Percentiles rank a stretch among this genome's conserved stretches.
Evolutionary conservation across 2,888 invertebrate genomes (phyloP).

Genomic region (Camptogramma bilineatum): DNA sequence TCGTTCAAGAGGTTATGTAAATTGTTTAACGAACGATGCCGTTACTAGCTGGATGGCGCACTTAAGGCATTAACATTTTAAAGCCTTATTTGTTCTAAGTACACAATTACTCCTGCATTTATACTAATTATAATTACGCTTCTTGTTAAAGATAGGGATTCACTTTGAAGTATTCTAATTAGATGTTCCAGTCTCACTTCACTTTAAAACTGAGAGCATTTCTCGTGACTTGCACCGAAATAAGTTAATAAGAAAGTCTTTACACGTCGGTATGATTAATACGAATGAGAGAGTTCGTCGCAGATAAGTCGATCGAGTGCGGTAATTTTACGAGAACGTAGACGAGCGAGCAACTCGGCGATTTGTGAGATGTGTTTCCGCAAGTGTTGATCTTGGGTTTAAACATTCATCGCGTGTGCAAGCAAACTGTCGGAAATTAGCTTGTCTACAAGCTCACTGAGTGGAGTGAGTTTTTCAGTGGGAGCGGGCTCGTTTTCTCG

Average conservation of each 20-base stretch:
- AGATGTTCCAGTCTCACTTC: constrained; percentile 47
- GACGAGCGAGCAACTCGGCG: constrained; percentile 35
- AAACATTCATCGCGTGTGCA: constrained; percentile 59
- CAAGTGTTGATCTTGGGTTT: constrained; percentile 60
- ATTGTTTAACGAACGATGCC: constrained; percentile 75
- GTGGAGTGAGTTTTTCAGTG: constrained; percentile 51
- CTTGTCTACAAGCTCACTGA: constrained; percentile 45
- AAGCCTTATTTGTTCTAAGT: constrained; percentile 75
- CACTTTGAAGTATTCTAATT: constrained; percentile 68
- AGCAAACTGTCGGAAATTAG: constrained; percentile 61
- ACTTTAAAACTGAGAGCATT: constrained; percentile 29
- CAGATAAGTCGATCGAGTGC: constrained; percentile 36
- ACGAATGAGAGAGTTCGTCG: constrained; percentile 31
- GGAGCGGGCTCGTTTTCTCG: constrained; percentile 63
- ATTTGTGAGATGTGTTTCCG: constrained; percentile 44
- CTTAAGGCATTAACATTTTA: constrained; percentile 78
- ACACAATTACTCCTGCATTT: constrained; percentile 77
- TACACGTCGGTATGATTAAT: constrained; percentile 36
- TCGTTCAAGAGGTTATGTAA: constrained; percentile 69
- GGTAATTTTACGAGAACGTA: constrained; percentile 37
- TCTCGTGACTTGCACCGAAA: constrained; percentile 25
- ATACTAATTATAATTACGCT: constrained; percentile 75
- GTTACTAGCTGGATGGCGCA: constrained; percentile 68
- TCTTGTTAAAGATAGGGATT: constrained; percentile 42
- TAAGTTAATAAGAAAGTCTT: constrained; percentile 26